phyloP scores from a whole-genome alignment of 2,113 vertebrate species.

The Atrichornis clamosus region DNA sequence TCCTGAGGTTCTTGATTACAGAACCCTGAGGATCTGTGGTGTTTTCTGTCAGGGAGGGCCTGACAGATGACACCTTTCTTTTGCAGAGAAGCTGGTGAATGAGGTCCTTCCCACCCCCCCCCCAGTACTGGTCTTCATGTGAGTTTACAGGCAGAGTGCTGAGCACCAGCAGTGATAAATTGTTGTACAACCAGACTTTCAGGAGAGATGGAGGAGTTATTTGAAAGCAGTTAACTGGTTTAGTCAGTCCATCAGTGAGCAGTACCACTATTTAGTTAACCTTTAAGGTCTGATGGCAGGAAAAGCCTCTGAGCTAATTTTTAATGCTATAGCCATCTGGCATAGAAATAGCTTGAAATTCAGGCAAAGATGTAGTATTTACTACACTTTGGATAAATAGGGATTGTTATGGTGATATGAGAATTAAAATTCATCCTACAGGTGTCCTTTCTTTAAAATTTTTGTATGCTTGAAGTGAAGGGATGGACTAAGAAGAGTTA shows the following conservation, averaged over 20 bases:
- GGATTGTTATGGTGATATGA: neutral
- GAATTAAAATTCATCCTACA: neutral
- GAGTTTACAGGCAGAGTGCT: neutral
- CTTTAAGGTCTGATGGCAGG: neutral
- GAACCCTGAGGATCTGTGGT: neutral
- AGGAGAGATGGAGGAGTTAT: neutral
- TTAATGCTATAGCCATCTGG: neutral
- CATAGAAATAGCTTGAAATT: neutral
- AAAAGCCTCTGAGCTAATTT: neutral
- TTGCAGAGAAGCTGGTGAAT: neutral
- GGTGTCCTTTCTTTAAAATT: neutral
- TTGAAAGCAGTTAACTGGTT: neutral
- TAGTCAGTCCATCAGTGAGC: neutral
- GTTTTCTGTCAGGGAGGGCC: neutral
- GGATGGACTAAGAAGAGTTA: neutral
- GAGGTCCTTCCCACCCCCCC: neutral
- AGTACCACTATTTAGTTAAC: neutral
- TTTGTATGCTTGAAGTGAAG: neutral
- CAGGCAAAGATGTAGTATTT: neutral
- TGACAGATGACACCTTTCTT: neutral
- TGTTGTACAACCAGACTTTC: neutral
- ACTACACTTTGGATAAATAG: neutral
- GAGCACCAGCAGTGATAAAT: neutral
- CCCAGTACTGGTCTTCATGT: neutral
- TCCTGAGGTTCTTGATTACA: neutral